Percentiles rank a stretch among this genome's conserved stretches.
Evolutionary conservation across 1,140 invertebrate genomes (phyloP).

Genomic region (Apis florea): DNA sequence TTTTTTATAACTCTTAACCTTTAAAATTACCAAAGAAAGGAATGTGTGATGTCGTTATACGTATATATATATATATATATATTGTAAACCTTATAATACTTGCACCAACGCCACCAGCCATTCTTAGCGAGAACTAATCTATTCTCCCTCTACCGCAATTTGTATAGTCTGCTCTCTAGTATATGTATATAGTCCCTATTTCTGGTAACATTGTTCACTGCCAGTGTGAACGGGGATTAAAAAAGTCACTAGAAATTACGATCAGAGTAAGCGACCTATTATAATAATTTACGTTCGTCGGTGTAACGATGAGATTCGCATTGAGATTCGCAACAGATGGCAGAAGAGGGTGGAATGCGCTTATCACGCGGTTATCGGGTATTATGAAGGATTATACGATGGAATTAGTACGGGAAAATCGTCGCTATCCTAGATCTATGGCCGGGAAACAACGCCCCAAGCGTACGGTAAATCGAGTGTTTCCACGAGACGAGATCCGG

Average conservation of each 20-base stretch:
- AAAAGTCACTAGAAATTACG: not conserved
- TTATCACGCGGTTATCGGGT: constrained; percentile 36
- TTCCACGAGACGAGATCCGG: constrained; percentile 54
- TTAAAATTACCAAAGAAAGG: too few species aligned
- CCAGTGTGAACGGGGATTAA: too few species aligned
- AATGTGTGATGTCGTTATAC: too few species aligned
- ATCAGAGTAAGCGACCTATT: constrained; percentile 13
- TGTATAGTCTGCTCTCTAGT: too few species aligned
- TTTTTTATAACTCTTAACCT: too few species aligned
- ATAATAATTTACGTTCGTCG: constrained; percentile 46
- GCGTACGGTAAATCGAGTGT: constrained; percentile 49
- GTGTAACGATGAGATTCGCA: constrained; percentile 12
- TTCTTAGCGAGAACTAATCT: too few species aligned
- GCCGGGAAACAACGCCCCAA: constrained; percentile 34
- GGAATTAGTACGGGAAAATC: constrained; percentile 66
- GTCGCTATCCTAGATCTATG: constrained; percentile 60
- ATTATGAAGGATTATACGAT: constrained; percentile 66
- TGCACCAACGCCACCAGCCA: too few species aligned
- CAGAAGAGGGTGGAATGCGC: not conserved
- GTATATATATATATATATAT: too few species aligned
- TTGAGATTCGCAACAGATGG: not conserved
- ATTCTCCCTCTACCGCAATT: too few species aligned
- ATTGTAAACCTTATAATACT: too few species aligned
- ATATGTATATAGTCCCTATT: too few species aligned
- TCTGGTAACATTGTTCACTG: too few species aligned